Base-by-base conservation (phyloP, 2,113 vertebrate species). In the Platichthys stellatus region DNA sequence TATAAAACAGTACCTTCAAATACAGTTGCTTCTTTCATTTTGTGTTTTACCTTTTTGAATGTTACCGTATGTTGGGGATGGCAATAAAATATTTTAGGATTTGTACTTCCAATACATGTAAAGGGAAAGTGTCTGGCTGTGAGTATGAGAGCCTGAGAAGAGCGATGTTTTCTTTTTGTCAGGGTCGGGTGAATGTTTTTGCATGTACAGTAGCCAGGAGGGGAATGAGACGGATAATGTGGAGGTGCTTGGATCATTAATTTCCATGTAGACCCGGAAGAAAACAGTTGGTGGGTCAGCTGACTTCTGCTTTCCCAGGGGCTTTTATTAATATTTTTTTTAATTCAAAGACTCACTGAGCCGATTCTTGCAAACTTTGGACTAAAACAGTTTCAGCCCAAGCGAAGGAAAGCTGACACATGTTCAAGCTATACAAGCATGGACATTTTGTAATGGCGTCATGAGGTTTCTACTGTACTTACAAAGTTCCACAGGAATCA, bases 1-100 rank as follows among this genome's bases (percentile, higher is more conserved):
- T 91, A 93, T 90, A 92, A 93, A 93, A 93, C 92, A 92, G 86
- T 89, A 80, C 74, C 84, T 88, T 88, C 83, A 92, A 91, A 92
- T 87, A 92, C 92, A 91, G 86, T 89, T 80, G 66, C 51, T 85
- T 82, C 76, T 80, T 83, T 82, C 74, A 76, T 81, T 76, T 47
- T 78, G 74, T 72, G 57, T 89, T 78, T 75, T 73, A 61, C 69
- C 53, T 84, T 69, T 79, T 78, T 81, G 63, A 75, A 54, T 73
- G 61, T 84, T 84, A 67, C 26, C 88, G 74, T 77, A 81, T 63
- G 77, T 82, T 56, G 67, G 68, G 63, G 73, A 87, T 26, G 80
- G 84, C 68, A 89, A 80, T 85, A 83, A 90, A 91, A 89, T 84
- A 85, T 83, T 85, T 70, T 76, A 63, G 43, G 63, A 84, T 81